phyloP scores from a whole-genome alignment of 2,888 invertebrate species.

The Athetis lepigone region DNA sequence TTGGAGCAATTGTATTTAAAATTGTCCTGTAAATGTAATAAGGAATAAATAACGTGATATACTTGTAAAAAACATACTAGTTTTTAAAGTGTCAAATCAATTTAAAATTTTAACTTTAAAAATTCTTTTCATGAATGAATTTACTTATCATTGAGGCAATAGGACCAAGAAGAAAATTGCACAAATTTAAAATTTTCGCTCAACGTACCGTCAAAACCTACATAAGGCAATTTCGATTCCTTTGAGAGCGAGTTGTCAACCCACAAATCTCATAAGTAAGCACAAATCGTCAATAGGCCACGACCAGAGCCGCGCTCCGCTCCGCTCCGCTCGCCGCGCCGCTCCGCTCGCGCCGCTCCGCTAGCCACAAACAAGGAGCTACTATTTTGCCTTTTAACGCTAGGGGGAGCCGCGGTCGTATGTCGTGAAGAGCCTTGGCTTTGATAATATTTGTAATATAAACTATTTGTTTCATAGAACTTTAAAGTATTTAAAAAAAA shows the following conservation, averaged over 20 bases:
- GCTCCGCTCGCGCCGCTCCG: constrained; percentile 60
- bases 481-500: neutral
- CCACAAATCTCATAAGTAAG: neutral
- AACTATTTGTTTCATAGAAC: constrained; percentile 30
- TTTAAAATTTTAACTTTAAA: too few species aligned
- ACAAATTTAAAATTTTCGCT: too few species aligned
- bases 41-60: neutral
- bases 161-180: too few species aligned
- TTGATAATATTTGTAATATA: constrained; percentile 51
- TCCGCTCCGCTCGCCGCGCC: constrained; percentile 56
- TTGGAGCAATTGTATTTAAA: neutral
- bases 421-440: constrained; percentile 47
- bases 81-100: too few species aligned
- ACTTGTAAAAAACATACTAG: neutral
- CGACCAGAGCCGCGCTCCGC: constrained; percentile 54
- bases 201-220: neutral
- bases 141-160: too few species aligned
- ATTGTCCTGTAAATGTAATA: neutral
- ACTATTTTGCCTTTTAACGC: constrained; percentile 56
- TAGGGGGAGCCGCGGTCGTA: constrained; percentile 48
- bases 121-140: too few species aligned
- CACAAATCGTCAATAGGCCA: constrained; percentile 74
- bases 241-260: constrained; percentile 3
- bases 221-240: too few species aligned
- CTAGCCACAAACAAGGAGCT: constrained; percentile 66